Base-by-base conservation (phyloP, 2,888 invertebrate genomes). In the Hirtodrosophila alboralis region DNA sequence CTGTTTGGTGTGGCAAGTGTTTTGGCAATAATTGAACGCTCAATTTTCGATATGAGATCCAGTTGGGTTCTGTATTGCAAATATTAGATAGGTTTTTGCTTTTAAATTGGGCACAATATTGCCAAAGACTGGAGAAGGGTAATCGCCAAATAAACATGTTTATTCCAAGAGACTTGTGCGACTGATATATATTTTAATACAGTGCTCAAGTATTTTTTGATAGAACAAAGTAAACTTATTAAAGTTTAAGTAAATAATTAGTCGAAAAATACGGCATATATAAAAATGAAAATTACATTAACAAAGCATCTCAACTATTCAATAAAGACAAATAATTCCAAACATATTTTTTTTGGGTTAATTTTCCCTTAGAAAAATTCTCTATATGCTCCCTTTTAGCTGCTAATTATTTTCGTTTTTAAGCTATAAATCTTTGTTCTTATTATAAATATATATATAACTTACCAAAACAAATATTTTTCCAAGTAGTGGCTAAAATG, bases 1-100 rank as follows among this genome's bases (percentile, higher is more conserved):
- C 31, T 53, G 30, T 44, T 18, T 37, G 41, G 28, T 52, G 52
- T 40, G 80, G 61, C 75, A 79, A 84, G 73, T 83, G 86, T 75
- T 79, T 78, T 62, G 70, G 70, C 78, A 61, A 86, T 79, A 84
- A 86, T 81, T 75, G 83, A 84, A 86, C 81, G 58, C 75, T 79
- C 79, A 66, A 77, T 78, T 79, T 66, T 86, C 83, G 78, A 86
- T 86, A 86, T 80, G 64, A 63, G 60, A 57, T 49, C 30, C 56
- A 28, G 53, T 56, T 47, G 49, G 30, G 28, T 16, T 27, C 26
- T 21, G 28, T n/a, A 49, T 13, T 43, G 58, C 52, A 43, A 52
- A 52, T 43, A 65, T 30, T 51, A 37, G 38, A 14, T 27, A 23
- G 34, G 14, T n/a, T 31, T 36, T 33, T 30, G 63, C 28, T 14